Conservation (phyloP, 2,113 vertebrate species). For the Perognathus longimembris region DNA sequence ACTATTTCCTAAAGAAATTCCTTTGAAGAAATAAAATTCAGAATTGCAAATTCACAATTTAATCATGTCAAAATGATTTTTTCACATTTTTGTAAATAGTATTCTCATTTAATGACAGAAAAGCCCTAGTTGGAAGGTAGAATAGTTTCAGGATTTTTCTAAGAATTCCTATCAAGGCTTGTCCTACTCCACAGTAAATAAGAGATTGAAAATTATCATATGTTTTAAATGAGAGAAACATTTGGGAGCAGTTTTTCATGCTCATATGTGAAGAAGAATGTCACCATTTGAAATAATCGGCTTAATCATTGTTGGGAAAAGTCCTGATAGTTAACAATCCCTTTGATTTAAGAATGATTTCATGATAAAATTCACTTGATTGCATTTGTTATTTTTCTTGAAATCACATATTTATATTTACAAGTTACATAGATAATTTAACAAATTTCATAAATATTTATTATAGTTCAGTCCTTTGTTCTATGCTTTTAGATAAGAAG, state of each 20-base stretch:
- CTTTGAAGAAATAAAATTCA: not conserved
- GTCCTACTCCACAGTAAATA: slow-evolving; percentile 76
- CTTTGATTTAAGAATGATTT: slow-evolving; percentile 70
- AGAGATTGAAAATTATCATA: slow-evolving; percentile 46
- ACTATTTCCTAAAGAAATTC: not conserved
- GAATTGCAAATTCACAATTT: not conserved
- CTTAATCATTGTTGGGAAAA: slow-evolving; percentile 77
- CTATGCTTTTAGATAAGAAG: too few species aligned
- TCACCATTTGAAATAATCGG: slow-evolving; percentile 69
- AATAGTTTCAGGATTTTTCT: not conserved
- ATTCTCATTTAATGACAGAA: not conserved
- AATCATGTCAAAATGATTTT: not conserved
- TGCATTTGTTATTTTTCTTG: slow-evolving; percentile 67
- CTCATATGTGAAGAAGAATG: slow-evolving; percentile 75
- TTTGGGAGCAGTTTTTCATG: slow-evolving; percentile 78
- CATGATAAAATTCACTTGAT: slow-evolving; percentile 74
- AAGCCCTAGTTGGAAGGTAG: not conserved
- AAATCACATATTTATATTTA: too few species aligned
- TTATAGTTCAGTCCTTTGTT: too few species aligned
- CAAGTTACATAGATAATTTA: too few species aligned
- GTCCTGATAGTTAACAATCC: slow-evolving; percentile 66
- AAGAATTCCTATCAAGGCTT: slow-evolving; percentile 54
- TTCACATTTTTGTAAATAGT: not conserved
- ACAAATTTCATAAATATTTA: too few species aligned
- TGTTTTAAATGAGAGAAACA: slow-evolving; percentile 81